A percentile compares a stretch with the other conserved stretches of the same genome.
phyloP scores from a whole-genome alignment of 1,140 invertebrate species.

The Ylistrum balloti region DNA sequence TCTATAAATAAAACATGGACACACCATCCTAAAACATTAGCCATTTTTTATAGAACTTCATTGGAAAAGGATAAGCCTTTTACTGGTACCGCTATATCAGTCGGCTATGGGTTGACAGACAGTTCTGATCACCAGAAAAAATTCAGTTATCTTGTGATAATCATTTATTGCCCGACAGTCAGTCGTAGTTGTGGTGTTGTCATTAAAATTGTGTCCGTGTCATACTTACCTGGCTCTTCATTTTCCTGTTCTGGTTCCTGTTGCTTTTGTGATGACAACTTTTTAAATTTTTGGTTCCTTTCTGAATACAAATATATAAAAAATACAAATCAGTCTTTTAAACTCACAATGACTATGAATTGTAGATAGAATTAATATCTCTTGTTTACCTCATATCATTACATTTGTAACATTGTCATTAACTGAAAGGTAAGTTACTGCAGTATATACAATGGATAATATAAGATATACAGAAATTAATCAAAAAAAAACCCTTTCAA shows the following conservation, averaged over 20 bases:
- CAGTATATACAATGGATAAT: neutral
- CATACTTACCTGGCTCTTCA: slow-evolving; percentile 17
- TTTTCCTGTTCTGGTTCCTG: neutral
- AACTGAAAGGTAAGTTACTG: neutral
- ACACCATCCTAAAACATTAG: too few relatives aligned
- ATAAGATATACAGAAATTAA: neutral
- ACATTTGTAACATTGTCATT: neutral
- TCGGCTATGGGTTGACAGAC: too few relatives aligned
- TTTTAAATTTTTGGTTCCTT: neutral
- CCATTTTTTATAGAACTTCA: too few relatives aligned
- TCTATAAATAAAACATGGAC: too few relatives aligned
- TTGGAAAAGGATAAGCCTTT: too few relatives aligned
- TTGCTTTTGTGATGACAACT: neutral
- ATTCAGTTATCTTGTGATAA: too few relatives aligned
- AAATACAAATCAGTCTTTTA: neutral
- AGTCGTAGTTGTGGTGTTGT: too few relatives aligned
- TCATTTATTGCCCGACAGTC: too few relatives aligned
- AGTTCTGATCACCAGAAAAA: too few relatives aligned
- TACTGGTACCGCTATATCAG: too few relatives aligned
- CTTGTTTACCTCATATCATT: too few relatives aligned
- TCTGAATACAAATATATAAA: neutral
- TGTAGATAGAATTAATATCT: neutral
- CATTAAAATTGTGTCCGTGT: neutral
- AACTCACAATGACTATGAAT: neutral
- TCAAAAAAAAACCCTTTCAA: too few relatives aligned